Evolutionary conservation across 1,140 invertebrate species (phyloP), one percentile per base, ranked within the genome.

Genomic region (Drosophila biarmipes): DNA sequence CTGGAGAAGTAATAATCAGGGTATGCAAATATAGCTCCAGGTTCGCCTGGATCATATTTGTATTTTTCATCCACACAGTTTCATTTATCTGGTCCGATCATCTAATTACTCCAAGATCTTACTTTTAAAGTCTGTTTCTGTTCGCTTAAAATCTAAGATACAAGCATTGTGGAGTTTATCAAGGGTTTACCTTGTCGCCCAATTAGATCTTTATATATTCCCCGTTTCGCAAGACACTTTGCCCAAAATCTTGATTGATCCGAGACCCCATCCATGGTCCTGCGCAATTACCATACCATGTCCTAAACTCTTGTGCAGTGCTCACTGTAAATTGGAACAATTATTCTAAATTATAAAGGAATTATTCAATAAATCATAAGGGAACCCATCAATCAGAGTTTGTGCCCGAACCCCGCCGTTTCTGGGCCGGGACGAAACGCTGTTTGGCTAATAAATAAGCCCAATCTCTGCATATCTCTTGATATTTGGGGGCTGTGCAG

Each of bases 331-430:
- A 71, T 69, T 56, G 42, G 63, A 69, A 69, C 66, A 71, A 55
- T 69, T 71, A 71, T 69, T 71, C 34, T 46, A 71, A 69, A 69
- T 69, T 69, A 34, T 55, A 46, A 46, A 45, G 40, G 55, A 38
- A 69, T 55, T 69, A 46, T 69, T 69, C 66, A 69, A 71, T 71
- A 71, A 71, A 71, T 71, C 67, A 71, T 34, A 56, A n/a, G 42
- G 42, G 12, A 38, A 17, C 17, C 63, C 64, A 71, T 69, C 51
- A 71, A 69, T 71, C 63, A 52, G 58, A 35, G 24, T 15, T 35
- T 34, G 14, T 6, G 38, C 12, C 8, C 19, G 19, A 40, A n/a
- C 21, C 34, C 46, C n/a, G n/a, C 37, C 15, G 6, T 7, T n/a
- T 15, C 27, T 51, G 27, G 19, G 35, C 29, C 45, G 17, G 42